phyloP scores from a whole-genome alignment of 2,888 invertebrate genomes.

The Ormyrus labotus region DNA sequence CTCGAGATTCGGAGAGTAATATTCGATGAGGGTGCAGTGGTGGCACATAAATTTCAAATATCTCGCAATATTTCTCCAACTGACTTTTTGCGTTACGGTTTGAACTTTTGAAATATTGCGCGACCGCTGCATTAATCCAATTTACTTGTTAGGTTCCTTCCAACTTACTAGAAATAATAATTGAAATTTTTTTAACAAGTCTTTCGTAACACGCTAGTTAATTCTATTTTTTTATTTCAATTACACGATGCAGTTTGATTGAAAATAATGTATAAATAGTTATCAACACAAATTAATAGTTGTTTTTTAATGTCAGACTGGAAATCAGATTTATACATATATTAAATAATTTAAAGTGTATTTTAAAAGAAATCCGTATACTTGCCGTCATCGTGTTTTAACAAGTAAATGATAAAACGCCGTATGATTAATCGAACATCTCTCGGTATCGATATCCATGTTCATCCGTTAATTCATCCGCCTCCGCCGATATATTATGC shows the following conservation, averaged over 20 bases:
- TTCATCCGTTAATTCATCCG: conserved; percentile 18
- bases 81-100: background rate
- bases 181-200: no score
- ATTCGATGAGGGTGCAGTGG: background rate
- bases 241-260: no score
- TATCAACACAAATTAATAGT: no score
- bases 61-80: conserved; percentile 12
- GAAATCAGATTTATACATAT: no score
- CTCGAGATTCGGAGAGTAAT: conserved; percentile 18
- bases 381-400: background rate
- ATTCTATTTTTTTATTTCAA: no score
- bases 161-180: no score
- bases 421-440: background rate
- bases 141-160: background rate
- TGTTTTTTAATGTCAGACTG: no score
- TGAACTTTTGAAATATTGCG: background rate
- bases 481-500: conserved; percentile 35
- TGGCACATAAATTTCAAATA: background rate
- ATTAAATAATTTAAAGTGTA: no score
- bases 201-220: no score
- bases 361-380: no score
- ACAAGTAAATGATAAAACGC: background rate
- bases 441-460: conserved; percentile 11
- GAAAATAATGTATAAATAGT: no score
- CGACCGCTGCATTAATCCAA: background rate